Percentiles rank a stretch among this genome's conserved stretches.
phyloP scores from a whole-genome alignment of 2,797 vertebrate species.

The Crenichthys baileyi region DNA sequence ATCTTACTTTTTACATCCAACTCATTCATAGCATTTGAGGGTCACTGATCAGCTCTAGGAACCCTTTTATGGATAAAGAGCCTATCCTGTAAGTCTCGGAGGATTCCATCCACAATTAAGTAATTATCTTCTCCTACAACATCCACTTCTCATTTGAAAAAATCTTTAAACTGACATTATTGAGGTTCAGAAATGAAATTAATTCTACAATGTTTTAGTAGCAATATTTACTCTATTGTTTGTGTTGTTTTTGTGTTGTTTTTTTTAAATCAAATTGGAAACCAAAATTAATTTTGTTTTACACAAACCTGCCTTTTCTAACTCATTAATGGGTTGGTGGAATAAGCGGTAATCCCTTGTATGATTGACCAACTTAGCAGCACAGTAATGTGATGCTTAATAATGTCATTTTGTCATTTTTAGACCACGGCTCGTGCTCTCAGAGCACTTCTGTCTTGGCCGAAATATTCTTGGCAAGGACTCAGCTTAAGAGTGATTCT shows the following conservation, averaged over 20 bases:
- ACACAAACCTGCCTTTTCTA: background rate
- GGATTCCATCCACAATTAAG: no score
- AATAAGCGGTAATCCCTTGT: background rate
- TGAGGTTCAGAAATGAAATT: background rate
- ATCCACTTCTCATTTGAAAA: background rate
- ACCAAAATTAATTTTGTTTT: background rate
- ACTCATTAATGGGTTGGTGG: background rate
- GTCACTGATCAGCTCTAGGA: background rate
- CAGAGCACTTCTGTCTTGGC: no score
- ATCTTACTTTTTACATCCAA: background rate
- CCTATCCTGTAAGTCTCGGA: background rate
- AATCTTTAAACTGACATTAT: background rate
- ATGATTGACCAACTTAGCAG: constrained; percentile 48
- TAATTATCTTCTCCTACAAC: background rate
- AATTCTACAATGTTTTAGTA: background rate
- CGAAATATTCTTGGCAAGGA: no score
- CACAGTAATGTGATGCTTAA: background rate
- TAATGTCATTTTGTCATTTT: background rate
- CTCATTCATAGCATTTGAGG: background rate
- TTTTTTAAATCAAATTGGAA: no score
- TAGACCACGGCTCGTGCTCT: no score
- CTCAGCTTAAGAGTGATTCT: no score
- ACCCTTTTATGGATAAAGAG: background rate
- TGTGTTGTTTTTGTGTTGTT: background rate
- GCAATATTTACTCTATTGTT: background rate